Percentiles rank a stretch among this genome's conserved stretches.
Conservation (phyloP, 2,888 invertebrate species). For the Erpobdella octoculata region DNA sequence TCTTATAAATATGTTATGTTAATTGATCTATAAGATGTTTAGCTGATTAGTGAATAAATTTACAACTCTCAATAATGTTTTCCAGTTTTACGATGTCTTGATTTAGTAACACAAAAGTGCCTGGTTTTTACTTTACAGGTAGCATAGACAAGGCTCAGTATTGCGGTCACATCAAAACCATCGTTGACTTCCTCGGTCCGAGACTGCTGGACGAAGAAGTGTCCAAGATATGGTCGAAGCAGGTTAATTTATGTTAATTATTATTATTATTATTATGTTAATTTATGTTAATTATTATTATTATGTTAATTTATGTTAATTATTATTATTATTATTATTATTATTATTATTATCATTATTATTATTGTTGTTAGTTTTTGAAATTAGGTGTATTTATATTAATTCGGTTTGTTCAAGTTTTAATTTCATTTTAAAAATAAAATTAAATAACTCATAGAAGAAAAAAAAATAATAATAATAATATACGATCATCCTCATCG, state of each 20-base stretch:
- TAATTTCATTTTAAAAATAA: no score
- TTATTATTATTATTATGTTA: neutral
- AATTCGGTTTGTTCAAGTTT: no score
- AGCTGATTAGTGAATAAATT: neutral
- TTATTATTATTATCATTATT: no score
- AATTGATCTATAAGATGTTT: no score
- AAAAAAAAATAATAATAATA: no score
- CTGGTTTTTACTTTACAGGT: constrained; percentile 39
- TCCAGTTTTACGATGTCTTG: neutral
- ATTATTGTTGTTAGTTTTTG: no score
- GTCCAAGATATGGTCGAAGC: constrained; percentile 55
- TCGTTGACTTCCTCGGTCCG: constrained; percentile 55
- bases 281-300: neutral
- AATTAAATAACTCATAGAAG: no score
- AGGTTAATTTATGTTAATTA: constrained; percentile 41
- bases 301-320: neutral
- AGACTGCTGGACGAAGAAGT: constrained; percentile 54
- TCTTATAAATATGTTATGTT: no score
- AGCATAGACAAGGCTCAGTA: constrained; percentile 56
- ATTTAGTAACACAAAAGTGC: neutral
- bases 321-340: neutral
- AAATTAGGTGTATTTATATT: no score
- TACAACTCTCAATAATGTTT: neutral
- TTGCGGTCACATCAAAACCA: constrained; percentile 55
- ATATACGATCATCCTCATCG: no score